A percentile compares a stretch with the other conserved stretches of the same genome.
These are phyloP conservation scores for Sycophaga agraensis DNA, from an alignment of 1,140 invertebrate genomes.

Conservation along the genomic window DNA sequence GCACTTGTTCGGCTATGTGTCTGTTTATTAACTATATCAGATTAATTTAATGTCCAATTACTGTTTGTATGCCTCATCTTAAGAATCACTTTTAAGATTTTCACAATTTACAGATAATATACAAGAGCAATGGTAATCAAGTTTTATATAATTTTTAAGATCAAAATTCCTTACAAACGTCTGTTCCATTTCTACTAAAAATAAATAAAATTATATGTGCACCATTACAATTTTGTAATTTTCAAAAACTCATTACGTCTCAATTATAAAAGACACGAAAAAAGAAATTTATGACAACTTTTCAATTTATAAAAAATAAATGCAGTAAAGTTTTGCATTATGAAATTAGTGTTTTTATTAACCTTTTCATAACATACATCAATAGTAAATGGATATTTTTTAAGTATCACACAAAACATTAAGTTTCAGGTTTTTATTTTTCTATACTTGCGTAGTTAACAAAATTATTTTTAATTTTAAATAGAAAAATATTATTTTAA, in stretches of 20 bases:
- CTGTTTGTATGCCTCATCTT: too few species aligned
- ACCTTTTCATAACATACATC: neutral
- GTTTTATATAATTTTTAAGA: neutral
- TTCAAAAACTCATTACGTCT: too few species aligned
- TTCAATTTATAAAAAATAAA: slow-evolving; percentile 39
- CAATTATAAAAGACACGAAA: neutral
- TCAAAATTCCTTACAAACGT: neutral
- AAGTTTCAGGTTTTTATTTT: neutral
- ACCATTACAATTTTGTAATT: slow-evolving; percentile 4
- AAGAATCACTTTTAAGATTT: too few species aligned
- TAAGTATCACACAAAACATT: neutral
- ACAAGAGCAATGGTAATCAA: too few species aligned
- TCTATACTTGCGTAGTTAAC: too few species aligned
- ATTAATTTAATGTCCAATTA: too few species aligned
- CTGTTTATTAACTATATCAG: too few species aligned
- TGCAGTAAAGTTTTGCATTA: slow-evolving; percentile 33
- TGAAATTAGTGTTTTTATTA: slow-evolving; percentile 17
- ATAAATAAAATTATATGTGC: neutral
- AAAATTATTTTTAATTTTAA: neutral
- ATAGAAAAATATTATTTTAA: neutral
- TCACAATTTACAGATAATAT: too few species aligned
- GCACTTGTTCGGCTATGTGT: too few species aligned
- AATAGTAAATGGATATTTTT: slow-evolving; percentile 18
- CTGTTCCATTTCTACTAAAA: too few species aligned
- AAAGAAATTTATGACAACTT: slow-evolving; percentile 33